phyloP scores from a whole-genome alignment of 30 jellyfish, hydroid and myxozoan genomes.

The Sanderia malayensis region DNA sequence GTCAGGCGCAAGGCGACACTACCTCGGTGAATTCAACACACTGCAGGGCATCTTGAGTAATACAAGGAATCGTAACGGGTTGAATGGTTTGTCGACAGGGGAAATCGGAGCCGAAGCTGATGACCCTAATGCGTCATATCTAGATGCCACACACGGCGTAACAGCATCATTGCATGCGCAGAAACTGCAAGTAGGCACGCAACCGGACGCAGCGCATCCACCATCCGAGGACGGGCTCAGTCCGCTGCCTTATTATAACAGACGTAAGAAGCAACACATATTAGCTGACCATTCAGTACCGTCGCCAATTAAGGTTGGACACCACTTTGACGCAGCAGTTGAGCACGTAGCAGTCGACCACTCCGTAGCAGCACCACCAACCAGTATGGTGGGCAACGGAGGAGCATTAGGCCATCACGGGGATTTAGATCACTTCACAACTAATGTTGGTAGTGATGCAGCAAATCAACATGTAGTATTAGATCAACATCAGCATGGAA shows the following conservation, averaged over 20 bases:
- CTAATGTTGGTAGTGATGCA: neutral
- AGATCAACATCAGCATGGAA: neutral
- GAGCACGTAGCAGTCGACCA: neutral
- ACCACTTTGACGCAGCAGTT: neutral
- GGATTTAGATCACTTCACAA: neutral
- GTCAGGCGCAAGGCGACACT: constrained; percentile 50
- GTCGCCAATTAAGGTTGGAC: constrained; percentile 9
- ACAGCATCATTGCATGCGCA: constrained; percentile 44
- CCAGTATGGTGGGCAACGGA: too few species aligned
- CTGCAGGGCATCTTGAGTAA: neutral
- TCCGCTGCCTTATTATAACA: constrained; percentile 45
- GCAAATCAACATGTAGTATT: too few species aligned
- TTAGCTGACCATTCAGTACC: neutral
- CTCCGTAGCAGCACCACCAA: neutral
- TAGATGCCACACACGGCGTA: constrained; percentile 59
- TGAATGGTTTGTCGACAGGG: constrained; percentile 34
- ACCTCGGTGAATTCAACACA: constrained; percentile 29
- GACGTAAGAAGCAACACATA: neutral
- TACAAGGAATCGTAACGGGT: constrained; percentile 19
- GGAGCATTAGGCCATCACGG: neutral
- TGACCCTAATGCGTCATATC: constrained; percentile 33
- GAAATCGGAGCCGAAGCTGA: constrained; percentile 32
- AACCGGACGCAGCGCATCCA: constrained; percentile 31
- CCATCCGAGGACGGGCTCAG: constrained; percentile 44
- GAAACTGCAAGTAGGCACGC: constrained; percentile 45